These are phyloP conservation scores for Podarcis raffonei DNA, from an alignment of 2,113 vertebrate genomes.

Conservation along the genomic window DNA sequence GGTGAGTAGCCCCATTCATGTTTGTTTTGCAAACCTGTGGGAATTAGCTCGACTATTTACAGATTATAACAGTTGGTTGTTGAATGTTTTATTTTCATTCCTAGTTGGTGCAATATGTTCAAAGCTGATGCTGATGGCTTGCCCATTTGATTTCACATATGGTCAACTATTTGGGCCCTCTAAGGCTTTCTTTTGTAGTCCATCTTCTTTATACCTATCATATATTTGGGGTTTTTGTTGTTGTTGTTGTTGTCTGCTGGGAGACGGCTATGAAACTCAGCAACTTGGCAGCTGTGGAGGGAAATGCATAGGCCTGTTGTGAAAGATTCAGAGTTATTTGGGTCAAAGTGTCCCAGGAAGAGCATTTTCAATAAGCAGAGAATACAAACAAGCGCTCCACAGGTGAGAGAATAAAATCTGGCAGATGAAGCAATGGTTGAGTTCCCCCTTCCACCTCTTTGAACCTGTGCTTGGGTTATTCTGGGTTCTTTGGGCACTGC, in stretches of 20 bases:
- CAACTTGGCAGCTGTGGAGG: constrained; percentile 51
- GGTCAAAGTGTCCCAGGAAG: constrained; percentile 59
- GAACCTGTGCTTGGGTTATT: constrained; percentile 45
- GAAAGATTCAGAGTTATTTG: constrained; percentile 57
- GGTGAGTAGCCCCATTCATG: constrained; percentile 66
- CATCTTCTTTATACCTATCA: constrained; percentile 65
- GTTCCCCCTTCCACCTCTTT: constrained; percentile 1
- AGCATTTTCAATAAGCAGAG: constrained; percentile 49
- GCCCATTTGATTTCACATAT: constrained; percentile 83
- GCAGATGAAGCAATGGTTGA: constrained; percentile 29
- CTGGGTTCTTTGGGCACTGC: constrained; percentile 1
- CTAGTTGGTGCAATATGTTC: constrained; percentile 82
- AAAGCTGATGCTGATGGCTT: constrained; percentile 80
- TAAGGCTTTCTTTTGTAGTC: constrained; percentile 74
- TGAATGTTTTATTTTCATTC: constrained; percentile 83
- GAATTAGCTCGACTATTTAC: constrained; percentile 76
- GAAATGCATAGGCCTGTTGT: constrained; percentile 54
- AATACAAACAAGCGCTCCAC: constrained; percentile 49
- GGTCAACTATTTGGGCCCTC: constrained; percentile 74
- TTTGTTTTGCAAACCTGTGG: constrained; percentile 71
- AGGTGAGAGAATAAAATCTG: constrained; percentile 7
- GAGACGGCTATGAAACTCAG: constrained; percentile 46
- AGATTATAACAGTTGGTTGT: constrained; percentile 80
- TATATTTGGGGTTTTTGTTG: constrained; percentile 42
- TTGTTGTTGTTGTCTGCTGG: constrained; percentile 67